A percentile compares a stretch with the other conserved stretches of the same genome.
Conservation (phyloP, 2,113 vertebrate genomes). For the Lagenorhynchus albirostris region DNA sequence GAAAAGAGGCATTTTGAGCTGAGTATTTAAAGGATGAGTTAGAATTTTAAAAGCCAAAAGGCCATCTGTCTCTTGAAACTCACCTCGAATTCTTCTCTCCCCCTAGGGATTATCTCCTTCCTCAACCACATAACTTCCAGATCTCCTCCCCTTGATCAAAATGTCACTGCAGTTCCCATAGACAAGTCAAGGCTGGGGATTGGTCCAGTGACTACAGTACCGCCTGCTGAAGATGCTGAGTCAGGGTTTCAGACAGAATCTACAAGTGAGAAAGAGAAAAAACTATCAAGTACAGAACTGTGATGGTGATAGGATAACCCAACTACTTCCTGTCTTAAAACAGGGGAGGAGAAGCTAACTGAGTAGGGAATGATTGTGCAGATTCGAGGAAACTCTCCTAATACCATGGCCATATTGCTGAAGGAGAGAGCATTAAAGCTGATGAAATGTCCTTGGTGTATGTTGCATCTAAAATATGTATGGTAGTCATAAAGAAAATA, state of each 20-base stretch:
- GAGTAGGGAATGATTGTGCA: constrained; percentile 1
- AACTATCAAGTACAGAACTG: not conserved
- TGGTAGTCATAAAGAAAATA: not conserved
- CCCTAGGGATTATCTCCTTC: constrained; percentile 53
- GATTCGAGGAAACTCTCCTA: not conserved
- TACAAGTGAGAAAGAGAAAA: not conserved
- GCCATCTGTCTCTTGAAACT: not conserved
- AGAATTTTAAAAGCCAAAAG: not conserved
- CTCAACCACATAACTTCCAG: constrained; percentile 41
- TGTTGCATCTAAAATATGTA: not conserved
- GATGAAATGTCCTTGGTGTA: constrained; percentile 25
- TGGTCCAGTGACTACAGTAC: not conserved
- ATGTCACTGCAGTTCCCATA: not conserved
- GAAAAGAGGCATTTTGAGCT: not conserved
- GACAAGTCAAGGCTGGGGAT: constrained; percentile 33
- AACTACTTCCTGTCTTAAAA: not conserved
- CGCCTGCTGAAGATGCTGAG: not conserved
- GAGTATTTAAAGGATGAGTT: not conserved
- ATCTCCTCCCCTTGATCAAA: not conserved
- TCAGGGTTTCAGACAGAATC: not conserved
- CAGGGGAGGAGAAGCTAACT: not conserved
- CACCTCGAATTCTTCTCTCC: not conserved
- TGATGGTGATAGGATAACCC: not conserved
- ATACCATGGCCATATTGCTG: constrained; percentile 34
- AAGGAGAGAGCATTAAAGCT: constrained; percentile 43